A percentile compares a stretch with the other conserved stretches of the same genome.
phyloP scores from a whole-genome alignment of 2,113 vertebrate species.

The Albula glossodonta region DNA sequence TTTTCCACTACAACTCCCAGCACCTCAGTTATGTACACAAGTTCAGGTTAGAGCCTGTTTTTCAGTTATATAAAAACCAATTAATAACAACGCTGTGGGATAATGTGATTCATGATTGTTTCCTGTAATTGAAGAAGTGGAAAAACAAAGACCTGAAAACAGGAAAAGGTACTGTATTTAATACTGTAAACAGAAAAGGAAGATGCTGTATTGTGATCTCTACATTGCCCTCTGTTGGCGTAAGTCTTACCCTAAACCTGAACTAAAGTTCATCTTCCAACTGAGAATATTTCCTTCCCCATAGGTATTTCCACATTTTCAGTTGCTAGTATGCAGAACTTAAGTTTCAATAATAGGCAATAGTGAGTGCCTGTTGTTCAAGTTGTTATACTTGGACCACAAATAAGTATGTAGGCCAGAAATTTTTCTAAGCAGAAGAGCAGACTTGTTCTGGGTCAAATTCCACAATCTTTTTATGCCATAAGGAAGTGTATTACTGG shows the following conservation, averaged over 20 bases:
- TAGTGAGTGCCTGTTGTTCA: no score
- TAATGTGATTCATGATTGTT: background rate
- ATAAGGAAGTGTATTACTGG: background rate
- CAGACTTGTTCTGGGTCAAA: background rate
- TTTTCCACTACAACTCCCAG: no score
- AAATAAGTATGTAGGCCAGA: no score
- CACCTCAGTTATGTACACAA: no score
- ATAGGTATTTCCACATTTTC: no score
- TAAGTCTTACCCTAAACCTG: background rate
- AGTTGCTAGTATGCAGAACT: no score
- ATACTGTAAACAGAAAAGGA: no score
- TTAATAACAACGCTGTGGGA: background rate
- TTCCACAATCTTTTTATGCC: background rate
- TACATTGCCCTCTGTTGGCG: conserved; percentile 13
- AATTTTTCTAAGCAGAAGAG: background rate
- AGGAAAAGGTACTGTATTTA: background rate
- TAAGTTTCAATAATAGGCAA: no score
- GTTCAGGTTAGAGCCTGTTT: no score
- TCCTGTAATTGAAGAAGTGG: background rate
- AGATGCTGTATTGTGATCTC: no score
- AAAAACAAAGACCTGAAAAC: background rate
- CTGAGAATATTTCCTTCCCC: no score
- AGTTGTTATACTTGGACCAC: no score
- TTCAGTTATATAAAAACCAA: background rate
- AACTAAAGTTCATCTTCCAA: background rate